Evolutionary conservation across 2,888 invertebrate genomes (phyloP).

Genomic region (Drosophila leonis): DNA sequence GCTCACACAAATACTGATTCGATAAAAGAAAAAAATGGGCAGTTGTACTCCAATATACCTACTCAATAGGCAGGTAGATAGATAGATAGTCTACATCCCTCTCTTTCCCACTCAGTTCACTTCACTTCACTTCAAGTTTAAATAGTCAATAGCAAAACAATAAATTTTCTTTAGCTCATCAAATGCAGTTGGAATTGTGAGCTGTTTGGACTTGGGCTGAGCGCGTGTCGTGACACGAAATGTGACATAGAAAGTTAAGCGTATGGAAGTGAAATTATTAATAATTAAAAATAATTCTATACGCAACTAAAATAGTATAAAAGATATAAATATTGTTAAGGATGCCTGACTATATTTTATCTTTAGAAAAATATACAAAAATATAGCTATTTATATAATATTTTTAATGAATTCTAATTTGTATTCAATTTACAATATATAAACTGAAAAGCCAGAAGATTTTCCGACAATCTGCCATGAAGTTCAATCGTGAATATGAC

Average conservation of each 20-base stretch:
- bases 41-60: slow-evolving; percentile 16
- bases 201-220: neutral
- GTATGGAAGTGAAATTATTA: too few relatives aligned
- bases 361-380: too few relatives aligned
- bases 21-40: slow-evolving; percentile 62
- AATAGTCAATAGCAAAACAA: slow-evolving; percentile 75
- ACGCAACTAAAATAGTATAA: too few relatives aligned
- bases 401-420: too few relatives aligned
- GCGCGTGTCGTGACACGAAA: slow-evolving; percentile 25
- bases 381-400: too few relatives aligned
- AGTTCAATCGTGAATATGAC: too few relatives aligned
- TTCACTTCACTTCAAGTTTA: slow-evolving; percentile 47
- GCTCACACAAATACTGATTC: slow-evolving; percentile 40
- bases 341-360: neutral
- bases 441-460: too few relatives aligned
- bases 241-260: too few relatives aligned
- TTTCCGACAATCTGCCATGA: too few relatives aligned
- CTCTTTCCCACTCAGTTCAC: neutral
- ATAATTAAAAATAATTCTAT: too few relatives aligned
- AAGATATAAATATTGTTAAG: neutral
- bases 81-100: neutral
- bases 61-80: neutral
- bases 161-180: slow-evolving; percentile 59
- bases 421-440: too few relatives aligned
- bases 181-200: slow-evolving; percentile 46